Conservation (phyloP, 2,797 vertebrate species). For the Megalops cyprinoides region DNA sequence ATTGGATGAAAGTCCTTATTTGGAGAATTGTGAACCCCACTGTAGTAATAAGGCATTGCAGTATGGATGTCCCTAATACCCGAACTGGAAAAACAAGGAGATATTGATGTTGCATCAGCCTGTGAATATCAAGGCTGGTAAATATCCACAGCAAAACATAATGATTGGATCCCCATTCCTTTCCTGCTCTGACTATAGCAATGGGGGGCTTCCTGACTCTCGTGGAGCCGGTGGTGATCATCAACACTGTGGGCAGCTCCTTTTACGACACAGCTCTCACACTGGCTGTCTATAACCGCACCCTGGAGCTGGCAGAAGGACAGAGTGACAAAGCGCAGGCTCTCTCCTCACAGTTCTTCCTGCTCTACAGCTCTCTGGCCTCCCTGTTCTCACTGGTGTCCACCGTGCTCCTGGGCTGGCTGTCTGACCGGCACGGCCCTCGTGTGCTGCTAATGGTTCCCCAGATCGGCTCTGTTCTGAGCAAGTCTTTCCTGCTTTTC, state of each 20-base stretch:
- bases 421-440: constrained; percentile 48
- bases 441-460: constrained; percentile 52
- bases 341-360: constrained; percentile 53
- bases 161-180: neutral
- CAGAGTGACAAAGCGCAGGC: constrained; percentile 49
- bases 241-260: constrained; percentile 53
- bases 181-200: constrained; percentile 16
- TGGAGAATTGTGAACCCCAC: too few species aligned
- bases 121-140: too few species aligned
- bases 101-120: too few species aligned
- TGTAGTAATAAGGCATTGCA: too few species aligned
- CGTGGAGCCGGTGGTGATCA: constrained; percentile 57
- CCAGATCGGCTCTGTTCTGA: constrained; percentile 52
- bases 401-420: constrained; percentile 43
- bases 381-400: constrained; percentile 51
- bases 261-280: constrained; percentile 57
- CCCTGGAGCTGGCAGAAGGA: constrained; percentile 44
- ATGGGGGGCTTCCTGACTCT: constrained; percentile 48
- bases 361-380: constrained; percentile 46
- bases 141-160: neutral
- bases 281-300: constrained; percentile 52
- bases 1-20: too few species aligned
- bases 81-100: too few species aligned
- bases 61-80: too few species aligned
- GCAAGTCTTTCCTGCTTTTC: constrained; percentile 50